Conservation (phyloP, 1,140 invertebrate genomes). For the Wiebesia pumilae region DNA sequence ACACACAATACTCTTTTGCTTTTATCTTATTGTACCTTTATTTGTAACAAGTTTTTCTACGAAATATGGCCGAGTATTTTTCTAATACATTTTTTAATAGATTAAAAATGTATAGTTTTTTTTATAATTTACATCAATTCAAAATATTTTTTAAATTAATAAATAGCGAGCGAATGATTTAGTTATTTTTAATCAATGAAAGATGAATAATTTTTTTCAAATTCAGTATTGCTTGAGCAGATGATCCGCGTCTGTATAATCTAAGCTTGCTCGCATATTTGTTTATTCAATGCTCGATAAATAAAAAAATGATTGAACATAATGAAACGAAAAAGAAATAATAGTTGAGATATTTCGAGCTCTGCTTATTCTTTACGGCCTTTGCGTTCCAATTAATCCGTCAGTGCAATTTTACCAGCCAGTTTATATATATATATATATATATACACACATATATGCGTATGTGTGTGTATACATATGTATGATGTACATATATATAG, state of each 20-base stretch:
- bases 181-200: neutral
- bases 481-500: neutral
- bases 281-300: conserved; percentile 35
- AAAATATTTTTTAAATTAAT: too few species aligned
- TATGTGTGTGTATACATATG: too few species aligned
- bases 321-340: neutral
- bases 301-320: neutral
- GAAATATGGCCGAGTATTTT: too few species aligned
- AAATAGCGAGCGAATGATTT: neutral
- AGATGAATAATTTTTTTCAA: neutral
- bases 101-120: too few species aligned
- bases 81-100: neutral
- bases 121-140: too few species aligned
- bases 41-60: neutral
- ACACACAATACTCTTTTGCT: neutral
- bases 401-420: conserved; percentile 52
- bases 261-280: conserved; percentile 22
- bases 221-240: too few species aligned
- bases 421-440: conserved; percentile 23
- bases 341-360: conserved; percentile 23
- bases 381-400: conserved; percentile 47
- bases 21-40: neutral
- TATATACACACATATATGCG: too few species aligned
- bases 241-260: conserved; percentile 26
- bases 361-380: conserved; percentile 36